These are phyloP conservation scores for Atta cephalotes DNA, from an alignment of 1,140 invertebrate species.

Conservation along the genomic window DNA sequence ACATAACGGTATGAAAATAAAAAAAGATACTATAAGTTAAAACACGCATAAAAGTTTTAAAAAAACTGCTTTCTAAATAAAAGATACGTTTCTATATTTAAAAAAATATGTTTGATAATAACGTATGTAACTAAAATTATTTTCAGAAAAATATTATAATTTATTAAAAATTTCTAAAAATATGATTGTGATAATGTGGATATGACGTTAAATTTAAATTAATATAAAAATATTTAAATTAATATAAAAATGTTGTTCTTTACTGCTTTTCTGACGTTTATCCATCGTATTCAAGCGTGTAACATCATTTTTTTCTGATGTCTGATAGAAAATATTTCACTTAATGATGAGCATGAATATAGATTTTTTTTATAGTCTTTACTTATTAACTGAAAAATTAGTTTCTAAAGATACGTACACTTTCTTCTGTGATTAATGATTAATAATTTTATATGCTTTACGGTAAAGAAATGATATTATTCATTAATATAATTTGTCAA, in stretches of 20 bases:
- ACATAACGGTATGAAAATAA: constrained; percentile 31
- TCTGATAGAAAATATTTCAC: neutral
- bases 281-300: neutral
- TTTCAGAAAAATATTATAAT: neutral
- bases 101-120: neutral
- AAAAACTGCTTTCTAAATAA: neutral
- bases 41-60: neutral
- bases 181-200: neutral
- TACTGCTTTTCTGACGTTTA: neutral
- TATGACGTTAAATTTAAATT: neutral
- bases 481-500: neutral
- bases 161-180: constrained; percentile 18
- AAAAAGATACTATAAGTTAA: neutral
- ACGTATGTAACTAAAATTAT: neutral
- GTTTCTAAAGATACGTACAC: constrained; percentile 9
- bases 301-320: neutral
- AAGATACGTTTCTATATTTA: neutral
- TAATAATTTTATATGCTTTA: neutral
- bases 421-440: neutral
- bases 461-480: neutral
- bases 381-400: constrained; percentile 2
- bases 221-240: neutral
- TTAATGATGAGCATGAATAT: neutral
- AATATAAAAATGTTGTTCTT: neutral
- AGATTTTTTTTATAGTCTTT: constrained; percentile 3